Evolutionary conservation across 2,113 vertebrate genomes (phyloP), one percentile per base, ranked within the genome.

Genomic region (Saccopteryx bilineata): DNA sequence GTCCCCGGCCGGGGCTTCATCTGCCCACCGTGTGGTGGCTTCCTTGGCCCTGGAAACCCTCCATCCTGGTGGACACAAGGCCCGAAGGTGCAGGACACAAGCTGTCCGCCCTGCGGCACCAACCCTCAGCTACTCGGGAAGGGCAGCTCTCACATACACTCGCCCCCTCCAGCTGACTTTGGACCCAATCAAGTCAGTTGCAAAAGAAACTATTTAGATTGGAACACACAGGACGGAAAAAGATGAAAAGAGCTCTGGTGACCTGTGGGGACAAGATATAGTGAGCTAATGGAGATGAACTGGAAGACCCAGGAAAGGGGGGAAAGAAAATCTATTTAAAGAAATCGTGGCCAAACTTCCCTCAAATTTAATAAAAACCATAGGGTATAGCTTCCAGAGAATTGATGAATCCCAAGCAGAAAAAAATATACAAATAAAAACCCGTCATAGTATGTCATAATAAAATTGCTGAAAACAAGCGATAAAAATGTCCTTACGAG

Each of bases 401-500:
- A 39, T 93, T 56, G 66, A 12, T 72, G 26, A 89, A 54, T 33
- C 13, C 11, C 14, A 39, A 88, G 50, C 23, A 93, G 74, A 88
- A 71, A 84, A 87, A 46, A 82, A 89, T 50, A 46, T 24, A 15
- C 11, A 60, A 86, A 66, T 7, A 61, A 76, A 94, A 82, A 33
- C 3, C 54, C 31, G 52, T 83, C 19, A 52, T 4, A 81, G 50
- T 33, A 48, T 48, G 52, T 79, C 54, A 79, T 46, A 74, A 85
- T 74, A 65, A 80, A 75, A 85, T 81, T 60, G 23, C 54, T 90
- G 63, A 87, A 85, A 88, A 63, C 54, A n/a, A 76, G 4, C 71
- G 19, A 85, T 85, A 75, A 72, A 92, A 86, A 83, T 66, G 78
- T 75, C 14, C 28, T 91, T 61, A 52, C 48, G 23, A 81, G 7